Base-by-base conservation (phyloP, 2,797 vertebrate genomes). In the Anguilla pacifica region DNA sequence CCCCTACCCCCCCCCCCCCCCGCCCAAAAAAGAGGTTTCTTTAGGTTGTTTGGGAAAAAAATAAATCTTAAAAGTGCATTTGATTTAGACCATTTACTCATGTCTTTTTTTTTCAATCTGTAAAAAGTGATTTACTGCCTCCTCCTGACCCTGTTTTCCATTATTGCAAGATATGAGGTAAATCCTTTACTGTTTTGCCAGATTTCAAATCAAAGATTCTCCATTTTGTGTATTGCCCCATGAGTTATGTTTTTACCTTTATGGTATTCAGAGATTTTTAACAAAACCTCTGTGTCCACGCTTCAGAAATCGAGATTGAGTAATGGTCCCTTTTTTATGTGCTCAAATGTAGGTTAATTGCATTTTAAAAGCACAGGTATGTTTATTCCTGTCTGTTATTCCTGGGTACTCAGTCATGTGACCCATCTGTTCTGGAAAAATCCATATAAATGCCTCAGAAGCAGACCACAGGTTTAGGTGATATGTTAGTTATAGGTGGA, bases 171-270 rank as follows among this genome's bases (percentile, higher is more conserved):
- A 15, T 39, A 35, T 51, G 22, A 70, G 35, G 4, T 51, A 35
- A 31, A n/a, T 79, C 39, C 74, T 79, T 79, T 79, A 43, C 46
- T 6, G 17, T 85, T 90, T 87, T 84, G 88, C 84, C 86, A 88
- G 77, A 87, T 89, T 91, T 88, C 59, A 43, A 79, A 43, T 79
- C 74, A 46, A 79, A 79, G 35, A 7, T 35, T 46, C 74, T 46
- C 35, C 39, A 43, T 43, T 4, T 46, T 3, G 13, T 79, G 13
- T 3, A 46, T 43, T 35, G 10, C 17, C 15, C 5, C 3, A 46
- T 43, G 74, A 46, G 5, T 39, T 43, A 13, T 22, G 31, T 13
- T 43, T 77, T 39, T 79, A 46, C 74, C 31, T 79, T 22, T 46
- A 4, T 79, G 35, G 74, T 39, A 46, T 43, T 46, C 74, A 22